Evolutionary conservation across 2,113 vertebrate species (phyloP).

Genomic region (Pseudopipra pipra): DNA sequence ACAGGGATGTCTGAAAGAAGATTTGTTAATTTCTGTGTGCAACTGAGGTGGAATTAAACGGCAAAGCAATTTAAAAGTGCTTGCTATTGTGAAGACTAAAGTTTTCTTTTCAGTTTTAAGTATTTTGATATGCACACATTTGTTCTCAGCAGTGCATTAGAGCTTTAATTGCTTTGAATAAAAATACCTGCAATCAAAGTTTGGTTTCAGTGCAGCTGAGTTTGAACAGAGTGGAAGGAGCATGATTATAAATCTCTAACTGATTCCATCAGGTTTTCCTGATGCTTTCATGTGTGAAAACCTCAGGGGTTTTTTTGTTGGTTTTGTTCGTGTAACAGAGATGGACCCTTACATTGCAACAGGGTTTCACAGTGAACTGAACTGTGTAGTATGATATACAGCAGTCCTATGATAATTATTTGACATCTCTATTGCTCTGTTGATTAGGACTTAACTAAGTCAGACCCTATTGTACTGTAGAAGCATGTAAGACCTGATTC

Average conservation of each 20-base stretch:
- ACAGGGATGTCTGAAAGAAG: slow-evolving; percentile 26
- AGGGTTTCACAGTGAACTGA: not conserved
- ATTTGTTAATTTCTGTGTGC: slow-evolving; percentile 44
- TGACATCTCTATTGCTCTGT: not conserved
- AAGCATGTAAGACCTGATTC: not conserved
- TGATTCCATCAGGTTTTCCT: not conserved
- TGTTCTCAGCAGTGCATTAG: not conserved
- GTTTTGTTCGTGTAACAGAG: not conserved
- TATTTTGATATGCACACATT: not conserved
- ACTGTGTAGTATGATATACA: not conserved
- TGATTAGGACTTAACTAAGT: not conserved
- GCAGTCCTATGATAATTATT: not conserved
- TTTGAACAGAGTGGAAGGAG: not conserved
- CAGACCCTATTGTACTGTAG: not conserved
- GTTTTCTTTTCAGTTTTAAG: not conserved
- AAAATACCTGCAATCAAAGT: not conserved
- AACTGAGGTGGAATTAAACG: slow-evolving; percentile 44
- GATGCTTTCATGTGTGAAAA: not conserved
- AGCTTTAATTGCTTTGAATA: not conserved
- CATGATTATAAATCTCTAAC: not conserved
- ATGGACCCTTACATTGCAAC: not conserved
- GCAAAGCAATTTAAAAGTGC: slow-evolving; percentile 35
- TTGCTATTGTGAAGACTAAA: not conserved
- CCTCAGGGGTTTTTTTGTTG: not conserved
- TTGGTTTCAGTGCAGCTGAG: not conserved